These are phyloP conservation scores for Nephrotoma guestfalica DNA, from an alignment of 2,888 invertebrate genomes.

Conservation along the genomic window DNA sequence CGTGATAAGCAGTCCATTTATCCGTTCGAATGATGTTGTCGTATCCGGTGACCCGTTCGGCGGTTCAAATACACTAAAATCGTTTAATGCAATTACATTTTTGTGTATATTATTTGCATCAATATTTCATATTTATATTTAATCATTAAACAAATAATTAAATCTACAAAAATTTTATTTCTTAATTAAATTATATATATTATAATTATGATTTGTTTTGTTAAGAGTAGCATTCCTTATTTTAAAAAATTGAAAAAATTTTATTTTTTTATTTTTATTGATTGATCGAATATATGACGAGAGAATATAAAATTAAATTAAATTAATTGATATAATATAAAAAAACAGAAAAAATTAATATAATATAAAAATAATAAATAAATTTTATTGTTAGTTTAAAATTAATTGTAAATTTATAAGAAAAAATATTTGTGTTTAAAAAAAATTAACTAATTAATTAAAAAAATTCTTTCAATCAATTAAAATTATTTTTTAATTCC, in stretches of 20 bases:
- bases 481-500: background rate
- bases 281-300: background rate
- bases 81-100: background rate
- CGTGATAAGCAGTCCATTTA: conserved; percentile 77
- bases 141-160: background rate
- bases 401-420: background rate
- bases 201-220: background rate
- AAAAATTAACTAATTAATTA: background rate
- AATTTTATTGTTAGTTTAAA: background rate
- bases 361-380: background rate
- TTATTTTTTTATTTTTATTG: background rate
- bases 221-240: background rate
- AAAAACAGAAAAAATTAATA: background rate
- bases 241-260: background rate
- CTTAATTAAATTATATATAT: background rate
- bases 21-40: conserved; percentile 22
- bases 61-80: background rate
- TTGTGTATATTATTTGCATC: background rate
- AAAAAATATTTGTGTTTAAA: background rate
- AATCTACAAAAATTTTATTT: background rate
- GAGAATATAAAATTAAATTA: background rate
- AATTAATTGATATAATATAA: background rate
- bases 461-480: background rate
- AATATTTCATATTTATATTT: background rate
- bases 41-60: background rate